Evolutionary conservation across 92 coral and sea anemone genomes (phyloP).

Genomic region (Palythoa grandis): DNA sequence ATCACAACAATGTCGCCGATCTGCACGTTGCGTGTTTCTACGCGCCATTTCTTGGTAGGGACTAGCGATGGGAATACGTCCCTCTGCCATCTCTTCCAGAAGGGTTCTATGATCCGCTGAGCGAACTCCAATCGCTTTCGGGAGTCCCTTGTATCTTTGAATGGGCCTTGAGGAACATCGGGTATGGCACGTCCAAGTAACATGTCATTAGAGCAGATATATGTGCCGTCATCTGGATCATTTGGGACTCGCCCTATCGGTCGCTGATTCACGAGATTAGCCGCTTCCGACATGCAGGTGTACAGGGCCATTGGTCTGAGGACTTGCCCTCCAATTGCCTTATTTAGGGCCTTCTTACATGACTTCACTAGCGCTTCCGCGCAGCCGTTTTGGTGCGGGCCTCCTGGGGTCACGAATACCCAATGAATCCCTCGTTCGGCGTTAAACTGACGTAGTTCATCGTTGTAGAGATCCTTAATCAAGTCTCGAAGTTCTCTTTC

Average conservation of each 20-base stretch:
- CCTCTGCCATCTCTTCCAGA: too few species aligned
- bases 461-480: conserved; percentile 43
- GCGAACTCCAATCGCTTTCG: too few species aligned
- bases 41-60: too few species aligned
- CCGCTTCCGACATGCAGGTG: conserved; percentile 55
- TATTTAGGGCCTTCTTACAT: conserved; percentile 59
- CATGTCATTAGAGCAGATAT: conserved; percentile 57
- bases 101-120: too few species aligned
- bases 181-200: conserved; percentile 44
- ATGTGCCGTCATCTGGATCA: conserved; percentile 57
- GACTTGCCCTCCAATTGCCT: conserved; percentile 52
- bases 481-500: conserved; percentile 54
- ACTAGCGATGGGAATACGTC: too few species aligned
- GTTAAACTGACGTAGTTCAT: conserved; percentile 25
- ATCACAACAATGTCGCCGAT: too few species aligned
- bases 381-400: conserved; percentile 65
- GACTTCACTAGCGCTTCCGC: conserved; percentile 51
- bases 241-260: conserved; percentile 64
- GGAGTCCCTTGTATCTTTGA: too few species aligned
- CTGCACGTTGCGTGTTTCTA: too few species aligned
- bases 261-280: conserved; percentile 69
- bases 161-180: too few species aligned
- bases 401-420: conserved; percentile 58
- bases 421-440: conserved; percentile 61
- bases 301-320: conserved; percentile 53